Conservation (phyloP, 2,888 invertebrate genomes). For the Griposia aprilina region DNA sequence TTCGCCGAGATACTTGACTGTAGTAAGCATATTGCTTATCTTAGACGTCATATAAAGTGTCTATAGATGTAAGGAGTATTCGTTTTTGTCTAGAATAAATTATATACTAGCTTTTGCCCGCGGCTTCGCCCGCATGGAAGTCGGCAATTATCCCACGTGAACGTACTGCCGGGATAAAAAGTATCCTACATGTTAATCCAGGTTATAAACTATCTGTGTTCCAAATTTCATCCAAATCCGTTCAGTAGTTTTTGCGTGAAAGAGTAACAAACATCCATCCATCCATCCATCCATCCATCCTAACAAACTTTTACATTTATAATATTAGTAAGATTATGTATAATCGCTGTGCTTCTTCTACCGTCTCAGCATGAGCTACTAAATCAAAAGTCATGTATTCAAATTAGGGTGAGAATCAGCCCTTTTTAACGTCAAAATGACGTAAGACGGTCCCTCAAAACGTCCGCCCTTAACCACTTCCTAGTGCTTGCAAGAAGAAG, state of each 20-base stretch:
- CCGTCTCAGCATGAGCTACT: not conserved
- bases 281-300: too few relatives aligned
- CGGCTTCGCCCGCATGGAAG: too few relatives aligned
- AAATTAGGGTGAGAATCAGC: not conserved
- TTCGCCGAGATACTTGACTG: constrained; percentile 64
- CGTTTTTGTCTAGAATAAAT: not conserved
- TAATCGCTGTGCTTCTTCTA: not conserved
- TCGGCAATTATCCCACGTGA: too few relatives aligned
- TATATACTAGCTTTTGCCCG: too few relatives aligned
- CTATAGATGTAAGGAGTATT: constrained; percentile 16
- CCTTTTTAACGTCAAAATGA: not conserved
- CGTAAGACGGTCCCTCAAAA: not conserved
- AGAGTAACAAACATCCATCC: too few relatives aligned
- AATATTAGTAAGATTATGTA: too few relatives aligned
- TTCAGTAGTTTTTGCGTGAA: too few relatives aligned
- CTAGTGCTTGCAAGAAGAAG: not conserved
- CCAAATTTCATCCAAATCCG: too few relatives aligned
- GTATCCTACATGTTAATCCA: too few relatives aligned
- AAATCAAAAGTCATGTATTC: not conserved
- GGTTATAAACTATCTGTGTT: too few relatives aligned
- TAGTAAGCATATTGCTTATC: constrained; percentile 48
- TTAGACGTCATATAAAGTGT: constrained; percentile 33
- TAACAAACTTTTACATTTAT: too few relatives aligned
- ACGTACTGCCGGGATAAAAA: too few relatives aligned
- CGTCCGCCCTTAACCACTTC: not conserved